Evolutionary conservation across 2,888 invertebrate genomes (phyloP), one percentile per base, ranked within the genome.

Genomic region (Rutpela maculata): DNA sequence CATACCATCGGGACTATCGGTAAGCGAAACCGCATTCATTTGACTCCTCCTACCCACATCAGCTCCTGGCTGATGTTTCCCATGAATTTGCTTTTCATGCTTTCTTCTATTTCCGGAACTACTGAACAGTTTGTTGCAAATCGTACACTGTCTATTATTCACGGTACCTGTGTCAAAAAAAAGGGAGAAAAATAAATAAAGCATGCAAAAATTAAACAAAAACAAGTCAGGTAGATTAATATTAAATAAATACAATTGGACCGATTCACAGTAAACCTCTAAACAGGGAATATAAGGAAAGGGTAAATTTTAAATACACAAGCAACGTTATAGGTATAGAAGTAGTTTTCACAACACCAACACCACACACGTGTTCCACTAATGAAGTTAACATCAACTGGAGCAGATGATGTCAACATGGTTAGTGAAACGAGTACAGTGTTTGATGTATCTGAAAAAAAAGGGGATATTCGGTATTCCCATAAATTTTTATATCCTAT

Each of bases 41-140:
- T 67, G 66, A 50, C 50, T 57, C 35, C 68, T 65, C 70, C 59
- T 67, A 59, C 59, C 59, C 10, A 3, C 11, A 12, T 22, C 66
- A 62, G 69, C n/a, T 31, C 72, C 62, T n/a, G 55, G 65, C 19
- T 63, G 76, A 67, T 81, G 78, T 19, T 77, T 71, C 63, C 81
- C 81, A 78, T 84, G 84, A 31, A 81, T 77, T 71, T 79, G 75
- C 63, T 81, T 84, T 80, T 89, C 88, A 79, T 89, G 89, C 74
- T 87, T 88, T 72, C 81, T 84, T 19, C 86, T 84, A 80, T 88
- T 89, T 11, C 84, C 85, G 22, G 80, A 73, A 69, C 78, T 86
- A 77, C 87, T 87, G 81, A 89, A 88, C 56, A 84, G 50, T 81
- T 87, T 87, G 72, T 84, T 81, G 77, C 89, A 89, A 77, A 86